Conservation (phyloP, 2,888 invertebrate species). For the Drosophila mulleri region DNA sequence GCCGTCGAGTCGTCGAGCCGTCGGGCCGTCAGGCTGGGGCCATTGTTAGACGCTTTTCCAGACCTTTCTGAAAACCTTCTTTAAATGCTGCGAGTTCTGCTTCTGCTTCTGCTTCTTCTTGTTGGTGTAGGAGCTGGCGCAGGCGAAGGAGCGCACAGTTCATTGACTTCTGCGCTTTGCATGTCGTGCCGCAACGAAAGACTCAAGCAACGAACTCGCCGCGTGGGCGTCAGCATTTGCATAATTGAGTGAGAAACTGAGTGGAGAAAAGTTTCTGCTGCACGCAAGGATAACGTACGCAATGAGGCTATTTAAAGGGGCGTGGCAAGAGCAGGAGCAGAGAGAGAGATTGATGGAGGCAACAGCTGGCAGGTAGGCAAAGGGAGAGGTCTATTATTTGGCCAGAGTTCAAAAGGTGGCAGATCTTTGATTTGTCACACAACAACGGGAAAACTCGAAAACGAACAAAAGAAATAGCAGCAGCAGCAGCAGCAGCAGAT, state of each 20-base stretch:
- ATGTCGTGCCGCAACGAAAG: conserved; percentile 25
- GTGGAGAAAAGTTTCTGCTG: neutral
- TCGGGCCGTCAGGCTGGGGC: neutral
- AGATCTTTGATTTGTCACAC: conserved; percentile 32
- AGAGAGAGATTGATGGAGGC: neutral
- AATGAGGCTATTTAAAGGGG: neutral
- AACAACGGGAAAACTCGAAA: conserved; percentile 37
- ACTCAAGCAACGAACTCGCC: conserved; percentile 49
- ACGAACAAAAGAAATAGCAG: conserved; percentile 9
- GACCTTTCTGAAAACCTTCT: conserved; percentile 25
- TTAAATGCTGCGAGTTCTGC: conserved; percentile 1
- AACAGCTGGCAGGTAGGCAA: neutral
- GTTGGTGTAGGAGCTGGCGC: conserved; percentile 16
- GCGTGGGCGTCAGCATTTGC: conserved; percentile 31
- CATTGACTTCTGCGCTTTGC: conserved; percentile 53
- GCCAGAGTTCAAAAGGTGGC: conserved; percentile 37
- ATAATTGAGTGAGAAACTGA: conserved; percentile 57
- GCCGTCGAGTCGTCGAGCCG: neutral
- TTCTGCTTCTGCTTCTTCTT: conserved; percentile 1
- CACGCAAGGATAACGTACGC: conserved; percentile 5
- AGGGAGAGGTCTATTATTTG: conserved; percentile 1
- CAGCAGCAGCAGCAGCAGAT: conserved; percentile 10
- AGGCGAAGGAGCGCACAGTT: conserved; percentile 53
- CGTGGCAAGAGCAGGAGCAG: conserved; percentile 10
- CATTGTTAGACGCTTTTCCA: conserved; percentile 41